Conservation (phyloP, 2,888 invertebrate species). For the Phalera bucephala region DNA sequence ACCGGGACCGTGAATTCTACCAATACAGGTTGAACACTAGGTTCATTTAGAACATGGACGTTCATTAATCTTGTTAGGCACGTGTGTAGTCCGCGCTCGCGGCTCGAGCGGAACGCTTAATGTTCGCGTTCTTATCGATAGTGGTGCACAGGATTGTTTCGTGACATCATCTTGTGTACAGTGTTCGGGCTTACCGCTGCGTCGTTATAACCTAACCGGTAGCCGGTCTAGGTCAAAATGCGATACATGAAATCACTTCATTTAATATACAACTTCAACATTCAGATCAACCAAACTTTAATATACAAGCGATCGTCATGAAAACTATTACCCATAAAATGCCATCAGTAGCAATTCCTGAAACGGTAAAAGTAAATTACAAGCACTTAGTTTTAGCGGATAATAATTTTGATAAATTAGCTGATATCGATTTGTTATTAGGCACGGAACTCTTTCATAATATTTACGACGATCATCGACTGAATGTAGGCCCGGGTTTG, state of each 20-base stretch:
- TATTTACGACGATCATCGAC: neutral
- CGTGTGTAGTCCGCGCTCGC: slow-evolving; percentile 3
- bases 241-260: no score
- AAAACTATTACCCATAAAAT: no score
- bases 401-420: neutral
- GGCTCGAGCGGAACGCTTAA: neutral
- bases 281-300: no score
- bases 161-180: neutral
- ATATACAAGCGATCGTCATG: no score
- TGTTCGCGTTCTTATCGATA: slow-evolving; percentile 7
- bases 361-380: no score
- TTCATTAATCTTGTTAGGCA: slow-evolving; percentile 3
- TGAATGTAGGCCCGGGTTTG: neutral
- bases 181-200: slow-evolving; percentile 1
- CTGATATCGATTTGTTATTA: neutral
- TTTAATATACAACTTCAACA: no score
- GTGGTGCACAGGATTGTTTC: slow-evolving; percentile 5
- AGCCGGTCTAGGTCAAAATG: neutral
- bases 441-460: neutral
- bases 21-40: no score
- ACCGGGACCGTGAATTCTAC: no score
- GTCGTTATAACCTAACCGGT: neutral
- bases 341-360: no score
- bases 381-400: neutral
- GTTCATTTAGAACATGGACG: neutral